These are phyloP conservation scores for Catharus minimus DNA, from an alignment of 2,113 vertebrate species.

Conservation along the genomic window DNA sequence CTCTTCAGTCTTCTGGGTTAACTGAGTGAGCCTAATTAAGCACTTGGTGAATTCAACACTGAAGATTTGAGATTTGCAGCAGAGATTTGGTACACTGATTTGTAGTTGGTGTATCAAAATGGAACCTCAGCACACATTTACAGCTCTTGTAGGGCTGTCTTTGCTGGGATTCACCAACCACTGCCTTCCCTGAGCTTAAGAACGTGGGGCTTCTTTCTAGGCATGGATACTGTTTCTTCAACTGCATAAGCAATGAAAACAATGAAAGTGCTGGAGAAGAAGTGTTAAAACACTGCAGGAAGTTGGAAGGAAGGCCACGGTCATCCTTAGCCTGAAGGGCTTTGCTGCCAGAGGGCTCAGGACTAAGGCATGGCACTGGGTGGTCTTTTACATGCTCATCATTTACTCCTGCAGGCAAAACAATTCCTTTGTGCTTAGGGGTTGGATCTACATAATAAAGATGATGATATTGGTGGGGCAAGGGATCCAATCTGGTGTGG, in stretches of 20 bases:
- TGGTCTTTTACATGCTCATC: background rate
- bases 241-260: background rate
- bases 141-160: background rate
- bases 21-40: background rate
- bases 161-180: background rate
- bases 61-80: background rate
- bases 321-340: background rate
- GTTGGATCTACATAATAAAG: background rate
- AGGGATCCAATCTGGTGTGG: background rate
- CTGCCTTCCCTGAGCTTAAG: background rate
- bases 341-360: background rate
- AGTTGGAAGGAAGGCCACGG: rapidly evolving
- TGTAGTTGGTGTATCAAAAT: background rate
- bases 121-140: background rate
- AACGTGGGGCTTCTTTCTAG: background rate
- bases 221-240: background rate
- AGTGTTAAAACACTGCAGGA: background rate
- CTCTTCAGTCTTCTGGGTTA: background rate
- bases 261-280: background rate
- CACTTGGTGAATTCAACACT: background rate
- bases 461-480: background rate
- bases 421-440: background rate
- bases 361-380: too few species aligned
- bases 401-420: background rate
- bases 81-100: background rate